A percentile compares a stretch with the other conserved stretches of the same genome.
Evolutionary conservation across 2,888 invertebrate genomes (phyloP).

Genomic region (Stenoptilia bipunctidactyla): DNA sequence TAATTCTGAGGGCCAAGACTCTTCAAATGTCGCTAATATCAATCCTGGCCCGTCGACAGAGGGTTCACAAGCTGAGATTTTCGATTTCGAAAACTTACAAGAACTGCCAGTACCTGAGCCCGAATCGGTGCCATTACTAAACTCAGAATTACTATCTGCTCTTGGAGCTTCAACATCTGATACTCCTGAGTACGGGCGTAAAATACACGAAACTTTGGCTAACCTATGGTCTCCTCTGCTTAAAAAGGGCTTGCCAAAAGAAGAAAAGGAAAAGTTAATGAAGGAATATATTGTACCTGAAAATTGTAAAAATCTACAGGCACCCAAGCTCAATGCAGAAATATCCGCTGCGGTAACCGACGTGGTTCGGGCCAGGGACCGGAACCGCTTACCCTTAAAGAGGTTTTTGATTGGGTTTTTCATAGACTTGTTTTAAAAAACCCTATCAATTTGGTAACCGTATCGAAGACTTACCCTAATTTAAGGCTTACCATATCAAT

Average conservation of each 20-base stretch:
- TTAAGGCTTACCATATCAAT: no score
- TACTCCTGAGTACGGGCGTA: slow-evolving; percentile 7
- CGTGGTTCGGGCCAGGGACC: slow-evolving; percentile 6
- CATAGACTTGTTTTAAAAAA: no score
- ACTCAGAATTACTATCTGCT: slow-evolving; percentile 10
- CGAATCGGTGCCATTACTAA: no score
- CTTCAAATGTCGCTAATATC: no score
- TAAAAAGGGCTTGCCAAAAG: slow-evolving; percentile 12
- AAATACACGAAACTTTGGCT: slow-evolving; percentile 10
- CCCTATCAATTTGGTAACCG: no score
- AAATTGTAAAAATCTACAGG: slow-evolving; percentile 12
- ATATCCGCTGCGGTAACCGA: slow-evolving; percentile 9
- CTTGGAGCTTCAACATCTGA: slow-evolving; percentile 9
- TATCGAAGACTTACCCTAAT: no score
- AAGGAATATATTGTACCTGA: slow-evolving; percentile 7
- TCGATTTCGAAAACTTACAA: neutral
- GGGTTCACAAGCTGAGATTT: neutral
- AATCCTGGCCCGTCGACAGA: no score
- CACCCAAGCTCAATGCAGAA: slow-evolving; percentile 11
- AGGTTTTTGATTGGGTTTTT: no score
- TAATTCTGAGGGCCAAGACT: no score
- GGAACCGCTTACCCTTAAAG: no score
- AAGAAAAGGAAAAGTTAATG: slow-evolving; percentile 9
- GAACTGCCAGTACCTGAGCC: no score
- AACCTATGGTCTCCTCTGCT: slow-evolving; percentile 11